phyloP scores from a whole-genome alignment of 2,888 invertebrate species.

The Drosophila engyochracea region DNA sequence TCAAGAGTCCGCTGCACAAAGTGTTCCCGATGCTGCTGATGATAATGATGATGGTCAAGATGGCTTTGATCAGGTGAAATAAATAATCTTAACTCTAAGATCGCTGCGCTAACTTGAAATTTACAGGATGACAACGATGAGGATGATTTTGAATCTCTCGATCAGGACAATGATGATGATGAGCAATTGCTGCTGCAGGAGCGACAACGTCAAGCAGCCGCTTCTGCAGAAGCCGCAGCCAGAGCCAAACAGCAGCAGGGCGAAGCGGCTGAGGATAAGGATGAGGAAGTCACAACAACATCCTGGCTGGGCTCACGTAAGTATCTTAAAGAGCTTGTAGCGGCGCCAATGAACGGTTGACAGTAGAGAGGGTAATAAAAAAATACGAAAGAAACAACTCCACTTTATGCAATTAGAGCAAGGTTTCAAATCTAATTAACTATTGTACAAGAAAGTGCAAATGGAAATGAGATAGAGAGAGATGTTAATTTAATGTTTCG shows the following conservation, averaged over 20 bases:
- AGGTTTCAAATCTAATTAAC: constrained; percentile 6
- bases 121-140: constrained; percentile 83
- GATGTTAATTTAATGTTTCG: constrained; percentile 34
- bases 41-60: constrained; percentile 60
- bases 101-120: background rate
- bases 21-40: constrained; percentile 19
- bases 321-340: constrained; percentile 47
- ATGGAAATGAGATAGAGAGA: constrained; percentile 29
- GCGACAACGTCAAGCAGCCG: constrained; percentile 76
- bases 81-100: background rate
- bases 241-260: constrained; percentile 27
- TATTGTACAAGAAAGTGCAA: constrained; percentile 84
- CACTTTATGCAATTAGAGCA: constrained; percentile 37
- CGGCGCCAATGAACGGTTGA: constrained; percentile 47
- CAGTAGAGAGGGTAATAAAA: constrained; percentile 18
- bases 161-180: constrained; percentile 83
- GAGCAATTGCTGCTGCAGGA: constrained; percentile 79
- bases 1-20: constrained; percentile 40
- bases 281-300: constrained; percentile 64
- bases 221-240: constrained; percentile 22
- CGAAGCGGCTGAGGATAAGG: constrained; percentile 40
- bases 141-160: constrained; percentile 83
- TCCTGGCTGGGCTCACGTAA: constrained; percentile 83
- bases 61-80: constrained; percentile 35
- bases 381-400: constrained; percentile 36